These are phyloP conservation scores for Drosophila buzzatii DNA, from an alignment of 2,888 invertebrate genomes.

Conservation along the genomic window DNA sequence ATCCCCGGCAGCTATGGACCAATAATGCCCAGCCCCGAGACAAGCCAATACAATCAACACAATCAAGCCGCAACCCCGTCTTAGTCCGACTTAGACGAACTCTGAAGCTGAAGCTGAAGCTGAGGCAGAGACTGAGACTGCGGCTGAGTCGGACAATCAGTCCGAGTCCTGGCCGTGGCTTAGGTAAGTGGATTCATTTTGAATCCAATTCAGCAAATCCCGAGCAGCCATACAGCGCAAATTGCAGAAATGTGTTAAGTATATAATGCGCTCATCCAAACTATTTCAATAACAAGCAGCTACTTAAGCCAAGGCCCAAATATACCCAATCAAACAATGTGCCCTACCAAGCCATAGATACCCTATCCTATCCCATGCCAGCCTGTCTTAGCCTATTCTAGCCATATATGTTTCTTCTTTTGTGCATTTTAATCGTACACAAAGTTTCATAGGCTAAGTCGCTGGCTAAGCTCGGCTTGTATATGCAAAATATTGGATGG, in stretches of 20 bases:
- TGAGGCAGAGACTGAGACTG: neutral
- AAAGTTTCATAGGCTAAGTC: conserved; percentile 48
- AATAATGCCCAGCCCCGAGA: conserved; percentile 54
- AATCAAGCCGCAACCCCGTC: conserved; percentile 33
- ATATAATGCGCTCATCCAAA: conserved; percentile 81
- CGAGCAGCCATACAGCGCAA: conserved; percentile 45
- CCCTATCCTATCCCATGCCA: neutral
- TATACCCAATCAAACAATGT: conserved; percentile 65
- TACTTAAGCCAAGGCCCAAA: conserved; percentile 50
- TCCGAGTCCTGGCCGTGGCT: conserved; percentile 31
- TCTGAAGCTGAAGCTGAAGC: neutral
- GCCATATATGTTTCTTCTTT: neutral
- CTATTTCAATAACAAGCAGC: conserved; percentile 72
- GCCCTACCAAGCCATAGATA: neutral
- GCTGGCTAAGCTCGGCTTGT: conserved; percentile 33
- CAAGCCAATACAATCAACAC: conserved; percentile 50
- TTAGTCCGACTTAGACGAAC: conserved; percentile 51
- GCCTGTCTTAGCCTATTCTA: neutral
- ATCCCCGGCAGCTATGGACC: conserved; percentile 54
- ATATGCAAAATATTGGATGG: conserved; percentile 68
- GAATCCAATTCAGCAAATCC: conserved; percentile 77
- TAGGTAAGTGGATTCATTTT: conserved; percentile 82
- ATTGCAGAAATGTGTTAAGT: conserved; percentile 83
- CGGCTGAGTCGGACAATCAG: conserved; percentile 5
- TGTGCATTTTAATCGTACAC: conserved; percentile 42